Base-by-base conservation (phyloP, 2,888 invertebrate genomes). In the Chelonus formosanus region DNA sequence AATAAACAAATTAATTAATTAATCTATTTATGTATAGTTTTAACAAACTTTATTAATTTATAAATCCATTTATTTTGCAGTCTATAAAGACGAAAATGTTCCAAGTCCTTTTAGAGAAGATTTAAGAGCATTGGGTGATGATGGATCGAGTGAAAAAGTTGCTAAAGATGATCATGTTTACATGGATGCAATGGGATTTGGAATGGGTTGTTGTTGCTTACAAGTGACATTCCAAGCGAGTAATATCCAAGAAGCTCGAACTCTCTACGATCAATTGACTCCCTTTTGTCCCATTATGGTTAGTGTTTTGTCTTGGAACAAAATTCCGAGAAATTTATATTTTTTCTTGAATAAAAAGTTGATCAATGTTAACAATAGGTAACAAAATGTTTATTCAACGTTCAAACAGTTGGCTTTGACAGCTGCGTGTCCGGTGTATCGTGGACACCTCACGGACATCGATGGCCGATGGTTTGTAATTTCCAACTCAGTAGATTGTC, bases 161-260 rank as follows among this genome's bases (percentile, higher is more conserved):
- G 93, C 93, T 0, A 87, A 90, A 77, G 93, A 94, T 0, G 94
- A 98, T 86, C 95, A 96, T 79, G 94, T 99, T 71, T 97, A 98
- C 80, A 92, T 99, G 92, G 99, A 99, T 85, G 96, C 97, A 1
- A 98, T 99, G 98, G 98, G 98, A 34, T 99, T 99, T 84, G 98
- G 98, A 63, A 99, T 99, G 99, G 99, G 99, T 40, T 97, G 97
- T 84, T 97, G 96, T 79, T 98, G 98, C 82, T 88, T 98, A 47
- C 98, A 98, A 84, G 88, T 97, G 64, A 97, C 96, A 57, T 98
- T 99, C 87, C 94, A 96, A 85, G 98, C 98, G 1, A 96, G 96
- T 84, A 97, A 97, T 83, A 96, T 99, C 71, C 90, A 89, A 53
- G 99, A 99, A 86, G 98, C 98, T 3, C 88, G 97, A 71, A 94